These are phyloP conservation scores for Drosophila pseudoananassae DNA, from an alignment of 1,140 invertebrate genomes.

Conservation along the genomic window DNA sequence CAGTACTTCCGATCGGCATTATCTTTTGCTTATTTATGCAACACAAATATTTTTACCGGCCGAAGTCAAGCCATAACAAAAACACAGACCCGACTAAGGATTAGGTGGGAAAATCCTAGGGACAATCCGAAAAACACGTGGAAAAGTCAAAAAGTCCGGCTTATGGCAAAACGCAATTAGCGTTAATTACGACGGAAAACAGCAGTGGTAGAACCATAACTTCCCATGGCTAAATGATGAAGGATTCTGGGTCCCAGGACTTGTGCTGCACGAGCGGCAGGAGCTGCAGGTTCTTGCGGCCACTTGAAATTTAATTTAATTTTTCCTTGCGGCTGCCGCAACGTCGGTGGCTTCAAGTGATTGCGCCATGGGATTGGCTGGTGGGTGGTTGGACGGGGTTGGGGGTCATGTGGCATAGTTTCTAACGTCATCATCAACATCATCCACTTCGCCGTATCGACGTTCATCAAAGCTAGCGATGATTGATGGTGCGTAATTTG, in stretches of 20 bases:
- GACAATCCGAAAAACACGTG: conserved; percentile 72
- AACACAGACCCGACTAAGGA: conserved; percentile 32
- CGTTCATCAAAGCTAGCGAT: conserved; percentile 75
- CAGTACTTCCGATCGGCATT: conserved; percentile 49
- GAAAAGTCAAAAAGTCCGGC: conserved; percentile 78
- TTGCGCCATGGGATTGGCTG: conserved; percentile 69
- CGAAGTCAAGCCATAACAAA: conserved; percentile 66
- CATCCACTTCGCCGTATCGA: conserved; percentile 56
- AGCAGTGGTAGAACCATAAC: conserved; percentile 17
- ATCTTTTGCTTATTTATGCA: conserved; percentile 48
- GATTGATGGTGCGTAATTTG: conserved; percentile 83
- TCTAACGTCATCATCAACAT: conserved; percentile 67
- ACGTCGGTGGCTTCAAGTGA: conserved; percentile 66
- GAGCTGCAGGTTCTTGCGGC: conserved; percentile 43
- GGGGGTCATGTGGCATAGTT: conserved; percentile 44
- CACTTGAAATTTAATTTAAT: conserved; percentile 80
- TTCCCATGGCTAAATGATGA: conserved; percentile 17
- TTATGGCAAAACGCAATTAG: conserved; percentile 76
- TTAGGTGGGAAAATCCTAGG: conserved; percentile 69
- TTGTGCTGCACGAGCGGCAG: conserved; percentile 3
- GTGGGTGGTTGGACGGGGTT: conserved; percentile 27
- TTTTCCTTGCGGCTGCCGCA: conserved; percentile 72
- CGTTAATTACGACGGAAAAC: conserved; percentile 70
- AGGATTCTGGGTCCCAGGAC: neutral
- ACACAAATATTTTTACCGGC: conserved; percentile 35